phyloP scores from a whole-genome alignment of 2,888 invertebrate genomes.

The Lasioglossum morio region DNA sequence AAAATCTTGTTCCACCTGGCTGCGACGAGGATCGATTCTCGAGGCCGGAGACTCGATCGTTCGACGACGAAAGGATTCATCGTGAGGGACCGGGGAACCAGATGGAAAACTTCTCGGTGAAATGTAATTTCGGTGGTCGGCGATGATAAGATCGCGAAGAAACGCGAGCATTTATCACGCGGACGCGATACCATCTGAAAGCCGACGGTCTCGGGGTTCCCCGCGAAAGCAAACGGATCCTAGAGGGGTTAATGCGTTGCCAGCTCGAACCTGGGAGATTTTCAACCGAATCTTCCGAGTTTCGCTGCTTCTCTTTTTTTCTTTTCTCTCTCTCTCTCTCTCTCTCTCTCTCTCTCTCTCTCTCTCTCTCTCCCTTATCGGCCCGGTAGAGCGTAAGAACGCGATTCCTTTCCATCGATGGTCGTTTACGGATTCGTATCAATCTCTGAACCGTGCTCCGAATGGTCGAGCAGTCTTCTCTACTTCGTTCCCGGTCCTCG shows the following conservation, averaged over 20 bases:
- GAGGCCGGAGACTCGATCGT: background rate
- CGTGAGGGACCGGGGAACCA: background rate
- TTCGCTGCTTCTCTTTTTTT: slow-evolving; percentile 1
- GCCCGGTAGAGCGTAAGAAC: background rate
- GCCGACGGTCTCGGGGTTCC: slow-evolving; percentile 1
- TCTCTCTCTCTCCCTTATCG: background rate
- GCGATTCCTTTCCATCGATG: slow-evolving; percentile 35
- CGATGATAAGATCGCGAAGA: slow-evolving; percentile 7
- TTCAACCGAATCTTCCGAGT: slow-evolving; percentile 4
- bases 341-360: background rate
- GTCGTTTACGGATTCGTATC: slow-evolving; percentile 59
- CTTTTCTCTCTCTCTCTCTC: too few species aligned
- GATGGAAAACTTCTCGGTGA: slow-evolving; percentile 5
- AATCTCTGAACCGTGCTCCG: slow-evolving; percentile 29
- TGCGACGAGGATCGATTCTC: background rate
- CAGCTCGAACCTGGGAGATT: background rate
- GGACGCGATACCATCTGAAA: slow-evolving; percentile 29
- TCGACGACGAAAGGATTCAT: slow-evolving; percentile 12
- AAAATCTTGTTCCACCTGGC: background rate
- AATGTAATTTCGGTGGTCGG: slow-evolving; percentile 38
- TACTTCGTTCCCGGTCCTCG: slow-evolving; percentile 5
- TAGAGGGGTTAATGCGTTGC: slow-evolving; percentile 13
- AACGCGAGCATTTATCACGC: slow-evolving; percentile 33
- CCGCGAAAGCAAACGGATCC: background rate
- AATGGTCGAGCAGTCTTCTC: slow-evolving; percentile 34